Evolutionary conservation across 2,113 vertebrate species (phyloP).

Genomic region (Polypterus senegalus): DNA sequence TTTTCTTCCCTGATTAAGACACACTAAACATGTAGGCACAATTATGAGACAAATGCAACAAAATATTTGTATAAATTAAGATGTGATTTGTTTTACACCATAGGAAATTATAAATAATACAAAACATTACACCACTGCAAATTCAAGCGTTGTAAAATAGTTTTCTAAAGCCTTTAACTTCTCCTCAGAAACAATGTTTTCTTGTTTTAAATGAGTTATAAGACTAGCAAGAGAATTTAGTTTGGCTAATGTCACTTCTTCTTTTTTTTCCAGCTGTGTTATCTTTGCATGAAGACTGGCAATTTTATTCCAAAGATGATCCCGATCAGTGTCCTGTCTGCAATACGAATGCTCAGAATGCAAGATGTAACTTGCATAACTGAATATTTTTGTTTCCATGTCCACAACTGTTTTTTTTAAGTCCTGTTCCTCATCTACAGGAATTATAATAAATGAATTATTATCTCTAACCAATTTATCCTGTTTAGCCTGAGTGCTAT

Average conservation of each 20-base stretch:
- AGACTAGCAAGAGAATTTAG: constrained; percentile 58
- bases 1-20: no score
- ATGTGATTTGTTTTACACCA: no score
- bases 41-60: no score
- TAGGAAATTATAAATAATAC: no score
- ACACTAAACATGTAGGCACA: no score
- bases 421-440: no score
- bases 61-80: no score
- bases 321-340: constrained; percentile 49
- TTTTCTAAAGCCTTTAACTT: constrained; percentile 55
- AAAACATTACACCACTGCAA: constrained; percentile 41
- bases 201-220: constrained; percentile 51
- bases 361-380: constrained; percentile 32
- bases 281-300: constrained; percentile 63
- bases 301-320: constrained; percentile 68
- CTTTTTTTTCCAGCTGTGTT: constrained; percentile 58
- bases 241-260: constrained; percentile 56
- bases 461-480: constrained; percentile 9
- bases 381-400: constrained; percentile 15
- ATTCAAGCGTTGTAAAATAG: constrained; percentile 48
- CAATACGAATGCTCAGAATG: constrained; percentile 69
- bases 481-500: constrained; percentile 25
- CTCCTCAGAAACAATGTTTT: constrained; percentile 60
- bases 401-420: no score
- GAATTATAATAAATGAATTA: no score